Percentiles rank a stretch among this genome's conserved stretches.
phyloP scores from a whole-genome alignment of 2,888 invertebrate species.

The Silvanus unidentatus region DNA sequence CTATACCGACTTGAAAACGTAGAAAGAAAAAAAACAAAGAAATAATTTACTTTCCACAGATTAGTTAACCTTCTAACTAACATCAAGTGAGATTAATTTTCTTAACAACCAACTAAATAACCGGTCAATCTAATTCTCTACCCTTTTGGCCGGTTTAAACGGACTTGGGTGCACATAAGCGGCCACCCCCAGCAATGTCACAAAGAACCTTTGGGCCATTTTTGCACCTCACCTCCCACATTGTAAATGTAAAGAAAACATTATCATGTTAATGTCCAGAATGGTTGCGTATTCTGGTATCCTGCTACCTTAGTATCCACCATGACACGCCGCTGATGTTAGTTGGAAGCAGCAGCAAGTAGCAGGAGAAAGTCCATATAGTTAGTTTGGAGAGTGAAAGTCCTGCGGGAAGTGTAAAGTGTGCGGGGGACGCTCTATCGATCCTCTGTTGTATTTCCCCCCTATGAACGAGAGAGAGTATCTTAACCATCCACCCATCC shows the following conservation, averaged over 20 bases:
- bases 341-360: constrained; percentile 15
- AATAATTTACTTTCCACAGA: constrained; percentile 5
- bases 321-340: constrained; percentile 26
- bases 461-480: constrained; percentile 14
- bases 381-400: constrained; percentile 46
- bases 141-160: background rate
- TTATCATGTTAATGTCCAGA: background rate
- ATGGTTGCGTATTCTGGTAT: constrained; percentile 13
- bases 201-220: too few species aligned
- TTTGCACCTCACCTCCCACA: too few species aligned
- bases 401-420: constrained; percentile 49
- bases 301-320: constrained; percentile 30
- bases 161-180: background rate
- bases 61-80: constrained; percentile 1
- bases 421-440: constrained; percentile 38
- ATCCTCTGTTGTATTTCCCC: constrained; percentile 34
- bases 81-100: constrained; percentile 1
- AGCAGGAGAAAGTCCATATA: constrained; percentile 38
- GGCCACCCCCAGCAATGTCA: background rate
- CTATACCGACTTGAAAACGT: background rate
- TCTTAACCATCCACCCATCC: constrained; percentile 29
- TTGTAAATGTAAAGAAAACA: background rate
- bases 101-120: background rate
- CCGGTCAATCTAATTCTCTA: background rate
- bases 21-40: constrained; percentile 4